These are phyloP conservation scores for Zoanthus sociatus DNA, from an alignment of 92 coral and sea anemone species.

Conservation along the genomic window DNA sequence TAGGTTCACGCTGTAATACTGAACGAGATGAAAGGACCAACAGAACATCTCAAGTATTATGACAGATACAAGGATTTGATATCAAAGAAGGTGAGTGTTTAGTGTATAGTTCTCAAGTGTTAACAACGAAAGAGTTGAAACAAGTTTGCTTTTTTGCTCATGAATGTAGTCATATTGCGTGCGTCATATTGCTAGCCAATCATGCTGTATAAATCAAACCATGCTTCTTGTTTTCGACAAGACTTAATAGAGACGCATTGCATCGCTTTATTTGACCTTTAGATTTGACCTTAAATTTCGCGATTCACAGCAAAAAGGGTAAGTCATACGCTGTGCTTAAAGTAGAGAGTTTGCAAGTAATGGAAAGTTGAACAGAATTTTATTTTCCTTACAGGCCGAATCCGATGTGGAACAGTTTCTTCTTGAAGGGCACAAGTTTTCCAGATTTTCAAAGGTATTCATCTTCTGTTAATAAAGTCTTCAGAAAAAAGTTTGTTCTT, in stretches of 20 bases:
- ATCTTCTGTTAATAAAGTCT: neutral
- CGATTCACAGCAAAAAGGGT: too few relatives aligned
- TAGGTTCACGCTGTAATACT: slow-evolving; percentile 86
- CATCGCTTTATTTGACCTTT: too few relatives aligned
- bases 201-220: too few relatives aligned
- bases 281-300: too few relatives aligned
- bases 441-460: slow-evolving; percentile 91
- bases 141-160: too few relatives aligned
- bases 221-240: too few relatives aligned
- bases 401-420: slow-evolving; percentile 94
- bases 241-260: too few relatives aligned
- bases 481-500: too few relatives aligned
- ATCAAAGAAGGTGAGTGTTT: slow-evolving; percentile 74
- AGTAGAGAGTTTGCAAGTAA: too few relatives aligned
- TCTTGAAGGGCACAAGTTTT: slow-evolving; percentile 97
- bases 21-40: slow-evolving; percentile 96
- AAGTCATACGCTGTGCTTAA: too few relatives aligned
- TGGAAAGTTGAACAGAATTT: neutral
- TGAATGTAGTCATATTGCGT: too few relatives aligned
- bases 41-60: slow-evolving; percentile 89
- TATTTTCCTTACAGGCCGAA: slow-evolving; percentile 73
- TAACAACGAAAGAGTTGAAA: neutral
- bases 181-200: too few relatives aligned
- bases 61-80: slow-evolving; percentile 93
- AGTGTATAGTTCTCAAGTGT: neutral